Conservation (phyloP, 2,113 vertebrate genomes). For the Oplegnathus fasciatus region DNA sequence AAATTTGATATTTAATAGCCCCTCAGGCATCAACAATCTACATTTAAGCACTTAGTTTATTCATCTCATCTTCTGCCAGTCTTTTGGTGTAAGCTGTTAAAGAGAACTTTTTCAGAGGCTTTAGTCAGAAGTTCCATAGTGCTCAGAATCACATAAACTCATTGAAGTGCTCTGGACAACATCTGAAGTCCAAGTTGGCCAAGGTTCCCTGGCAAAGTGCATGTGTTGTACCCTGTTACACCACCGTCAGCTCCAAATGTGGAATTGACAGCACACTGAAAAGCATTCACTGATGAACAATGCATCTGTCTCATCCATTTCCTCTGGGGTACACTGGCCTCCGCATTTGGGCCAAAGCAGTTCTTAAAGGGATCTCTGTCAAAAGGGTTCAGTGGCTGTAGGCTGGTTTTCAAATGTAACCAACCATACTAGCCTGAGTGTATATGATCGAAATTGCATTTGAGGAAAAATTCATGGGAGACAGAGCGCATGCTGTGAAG, state of each 20-base stretch:
- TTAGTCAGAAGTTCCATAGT: neutral
- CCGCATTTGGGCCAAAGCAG: constrained; percentile 31
- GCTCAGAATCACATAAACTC: constrained; percentile 5
- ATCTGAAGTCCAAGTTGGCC: constrained; percentile 29
- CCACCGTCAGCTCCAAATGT: constrained; percentile 7
- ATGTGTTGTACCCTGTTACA: neutral
- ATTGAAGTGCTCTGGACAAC: constrained; percentile 1
- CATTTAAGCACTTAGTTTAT: constrained; percentile 16
- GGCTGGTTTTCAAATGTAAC: constrained; percentile 62
- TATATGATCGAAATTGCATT: constrained; percentile 59
- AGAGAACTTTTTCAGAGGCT: neutral
- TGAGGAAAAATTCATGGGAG: constrained; percentile 54
- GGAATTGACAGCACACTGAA: constrained; percentile 36
- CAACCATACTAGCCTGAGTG: constrained; percentile 36
- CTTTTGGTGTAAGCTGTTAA: neutral
- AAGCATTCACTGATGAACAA: constrained; percentile 64
- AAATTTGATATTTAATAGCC: constrained; percentile 5
- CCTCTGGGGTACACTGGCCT: constrained; percentile 45
- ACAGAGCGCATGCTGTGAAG: constrained; percentile 55
- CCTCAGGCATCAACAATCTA: constrained; percentile 37
- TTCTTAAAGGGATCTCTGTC: constrained; percentile 58
- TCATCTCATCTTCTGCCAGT: constrained; percentile 32
- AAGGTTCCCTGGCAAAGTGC: constrained; percentile 28
- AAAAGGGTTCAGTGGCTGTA: constrained; percentile 48
- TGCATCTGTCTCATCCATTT: constrained; percentile 63